Base-by-base conservation (phyloP, 2,888 invertebrate genomes). In the Mermis nigrescens region DNA sequence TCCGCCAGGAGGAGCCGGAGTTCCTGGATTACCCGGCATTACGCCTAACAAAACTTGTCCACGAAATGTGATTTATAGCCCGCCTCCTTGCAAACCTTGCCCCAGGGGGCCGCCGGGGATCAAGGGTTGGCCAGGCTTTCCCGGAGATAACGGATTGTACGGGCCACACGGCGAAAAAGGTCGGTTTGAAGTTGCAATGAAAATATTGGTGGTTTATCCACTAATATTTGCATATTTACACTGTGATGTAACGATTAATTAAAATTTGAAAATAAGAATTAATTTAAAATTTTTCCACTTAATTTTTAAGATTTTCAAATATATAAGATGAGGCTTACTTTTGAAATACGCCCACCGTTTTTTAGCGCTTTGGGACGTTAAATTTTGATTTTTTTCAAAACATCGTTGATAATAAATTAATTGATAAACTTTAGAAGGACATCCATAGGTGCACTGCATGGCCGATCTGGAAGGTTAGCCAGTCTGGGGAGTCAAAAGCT, bases 41-140 rank as follows among this genome's bases (percentile, higher is more conserved):
- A 70, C 70, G 4, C 71, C 71, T 3, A 71, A 71, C 54, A 69
- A 71, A 59, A 71, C 71, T 1, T 71, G 71, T 48, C 70, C 71
- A 3, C 63, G 64, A 53, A 66, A 65, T 55, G 64, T 15, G 28
- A 24, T 3, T 12, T 29, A 29, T 29, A 64, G 64, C 24, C 64
- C 70, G n/a, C 71, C 71, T 55, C 70, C 70, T 19, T 71, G 71
- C 63, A 62, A 70, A 4, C 68, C 68, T 2, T 71, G 70, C 51
- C 67, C 67, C 24, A 64, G 64, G 48, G 68, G 68, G 51, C 67
- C 68, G 19, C 67, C 67, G 3, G 69, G 70, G 22, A 69, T 70
- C 62, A 69, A 70, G 62, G 70, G 71, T 22, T 71, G 71, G 71
- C 71, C 71, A 15, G 71, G 71, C 31, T 71, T 71, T 64, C 70